Evolutionary conservation across 2,113 vertebrate genomes (phyloP).

Genomic region (Poicephalus gulielmi): DNA sequence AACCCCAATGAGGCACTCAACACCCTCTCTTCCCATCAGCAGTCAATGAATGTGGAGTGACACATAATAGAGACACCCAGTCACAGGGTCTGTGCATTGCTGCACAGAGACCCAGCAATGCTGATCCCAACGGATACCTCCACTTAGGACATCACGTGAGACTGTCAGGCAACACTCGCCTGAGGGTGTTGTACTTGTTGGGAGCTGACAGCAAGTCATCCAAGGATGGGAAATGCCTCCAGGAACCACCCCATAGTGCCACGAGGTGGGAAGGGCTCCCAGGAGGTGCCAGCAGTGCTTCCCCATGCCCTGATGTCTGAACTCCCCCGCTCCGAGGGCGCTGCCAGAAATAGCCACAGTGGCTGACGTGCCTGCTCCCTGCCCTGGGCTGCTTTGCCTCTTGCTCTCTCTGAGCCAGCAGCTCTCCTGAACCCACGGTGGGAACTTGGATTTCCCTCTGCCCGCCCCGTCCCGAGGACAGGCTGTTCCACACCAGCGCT

Average conservation of each 20-base stretch:
- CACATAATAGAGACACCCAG: fast-evolving
- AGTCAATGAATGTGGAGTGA: fast-evolving
- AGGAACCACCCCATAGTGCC: neutral
- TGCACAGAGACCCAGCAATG: fast-evolving
- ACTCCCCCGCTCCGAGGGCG: fast-evolving
- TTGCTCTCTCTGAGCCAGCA: neutral
- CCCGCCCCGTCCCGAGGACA: neutral
- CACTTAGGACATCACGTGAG: neutral
- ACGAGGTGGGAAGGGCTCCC: neutral
- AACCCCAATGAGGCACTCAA: neutral
- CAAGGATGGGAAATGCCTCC: neutral
- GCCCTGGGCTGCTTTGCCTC: neutral
- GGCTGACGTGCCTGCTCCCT: neutral
- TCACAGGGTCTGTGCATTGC: neutral
- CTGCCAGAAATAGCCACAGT: neutral
- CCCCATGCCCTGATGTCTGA: neutral
- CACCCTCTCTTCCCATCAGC: neutral
- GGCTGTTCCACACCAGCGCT: fast-evolving
- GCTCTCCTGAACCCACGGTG: neutral
- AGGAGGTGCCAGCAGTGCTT: neutral
- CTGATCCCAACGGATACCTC: neutral
- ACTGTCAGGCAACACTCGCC: neutral
- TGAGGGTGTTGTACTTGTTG: neutral
- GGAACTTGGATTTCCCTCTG: neutral
- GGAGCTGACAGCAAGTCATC: neutral